Percentiles rank a stretch among this genome's conserved stretches.
Conservation (phyloP, 2,113 vertebrate genomes). For the Leptodactylus fuscus region DNA sequence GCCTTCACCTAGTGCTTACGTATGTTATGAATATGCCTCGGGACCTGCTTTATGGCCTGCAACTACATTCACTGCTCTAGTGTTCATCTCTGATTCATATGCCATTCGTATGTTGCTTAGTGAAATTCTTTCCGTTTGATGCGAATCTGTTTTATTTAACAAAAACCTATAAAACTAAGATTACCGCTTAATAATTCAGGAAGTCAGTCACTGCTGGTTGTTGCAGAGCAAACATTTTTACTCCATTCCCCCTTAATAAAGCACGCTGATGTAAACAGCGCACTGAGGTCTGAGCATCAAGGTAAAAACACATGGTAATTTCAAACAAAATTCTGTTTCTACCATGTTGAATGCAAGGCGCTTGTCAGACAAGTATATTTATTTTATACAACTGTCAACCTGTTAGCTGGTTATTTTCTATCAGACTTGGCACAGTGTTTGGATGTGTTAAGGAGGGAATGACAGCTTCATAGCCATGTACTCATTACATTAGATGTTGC, state of each 20-base stretch:
- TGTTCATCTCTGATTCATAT: constrained; percentile 16
- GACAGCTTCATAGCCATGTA: constrained; percentile 18
- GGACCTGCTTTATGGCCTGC: constrained; percentile 2
- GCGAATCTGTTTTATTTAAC: constrained; percentile 31
- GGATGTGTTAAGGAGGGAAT: constrained; percentile 25
- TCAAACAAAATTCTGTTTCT: constrained; percentile 41
- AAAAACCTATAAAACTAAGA: constrained; percentile 48
- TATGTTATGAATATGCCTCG: background rate
- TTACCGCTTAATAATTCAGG: constrained; percentile 48
- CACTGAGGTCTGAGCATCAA: constrained; percentile 42
- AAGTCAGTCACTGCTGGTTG: constrained; percentile 33
- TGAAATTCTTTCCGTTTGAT: constrained; percentile 32
- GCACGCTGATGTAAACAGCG: constrained; percentile 17
- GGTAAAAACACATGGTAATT: constrained; percentile 33
- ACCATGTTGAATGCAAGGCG: constrained; percentile 7
- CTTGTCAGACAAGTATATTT: constrained; percentile 44
- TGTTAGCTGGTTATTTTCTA: constrained; percentile 20
- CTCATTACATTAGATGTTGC: constrained; percentile 29
- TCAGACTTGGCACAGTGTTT: constrained; percentile 37
- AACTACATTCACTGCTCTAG: background rate
- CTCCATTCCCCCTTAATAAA: constrained; percentile 28
- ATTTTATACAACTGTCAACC: constrained; percentile 47
- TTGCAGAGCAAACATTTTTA: constrained; percentile 30
- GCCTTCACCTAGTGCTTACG: background rate
- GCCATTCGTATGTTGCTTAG: constrained; percentile 26